Evolutionary conservation across 2,113 vertebrate species (phyloP), one percentile per base, ranked within the genome.

Genomic region (Quiscalus mexicanus): DNA sequence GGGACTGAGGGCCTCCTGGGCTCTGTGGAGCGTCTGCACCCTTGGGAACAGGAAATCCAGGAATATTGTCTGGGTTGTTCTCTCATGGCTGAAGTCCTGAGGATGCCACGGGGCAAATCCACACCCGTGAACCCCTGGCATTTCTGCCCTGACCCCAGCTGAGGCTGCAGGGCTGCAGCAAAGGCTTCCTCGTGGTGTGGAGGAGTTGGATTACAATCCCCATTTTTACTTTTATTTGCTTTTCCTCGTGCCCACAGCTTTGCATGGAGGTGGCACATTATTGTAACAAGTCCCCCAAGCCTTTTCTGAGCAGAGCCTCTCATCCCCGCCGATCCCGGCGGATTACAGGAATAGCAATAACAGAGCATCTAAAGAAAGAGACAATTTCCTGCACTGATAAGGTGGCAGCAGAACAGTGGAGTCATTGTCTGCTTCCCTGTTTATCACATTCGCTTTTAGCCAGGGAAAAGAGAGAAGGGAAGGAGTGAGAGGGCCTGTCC

Each of bases 251-350:
- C 91, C 95, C 95, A 89, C 84, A 94, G 90, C 79, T 96, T 95
- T 96, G 92, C 95, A 94, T 84, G 96, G 96, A 96, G 94, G 93
- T 89, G 93, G 93, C 93, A 90, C 33, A 70, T 97, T 91, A 91
- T 83, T 96, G 75, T 92, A 97, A 97, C 96, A 96, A 97, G 96
- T 96, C 96, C 97, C 95, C 84, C 93, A 97, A 97, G 97, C 94
- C 84, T 87, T 97, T 90, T 91, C 92, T 96, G 71, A 82, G 85
- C 93, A 92, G 96, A 96, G 59, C 55, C 92, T 97, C 94, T 97
- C 83, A 96, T 97, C 96, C 92, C 91, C 33, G 73, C 88, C 75
- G 92, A 96, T 97, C 97, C 97, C 95, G 2, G 88, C 11, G 87
- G 95, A 94, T 97, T 97, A 96, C 93, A 96, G 97, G 87, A 97